Evolutionary conservation across 2,888 invertebrate genomes (phyloP).

Genomic region (Leistus spinibarbis): DNA sequence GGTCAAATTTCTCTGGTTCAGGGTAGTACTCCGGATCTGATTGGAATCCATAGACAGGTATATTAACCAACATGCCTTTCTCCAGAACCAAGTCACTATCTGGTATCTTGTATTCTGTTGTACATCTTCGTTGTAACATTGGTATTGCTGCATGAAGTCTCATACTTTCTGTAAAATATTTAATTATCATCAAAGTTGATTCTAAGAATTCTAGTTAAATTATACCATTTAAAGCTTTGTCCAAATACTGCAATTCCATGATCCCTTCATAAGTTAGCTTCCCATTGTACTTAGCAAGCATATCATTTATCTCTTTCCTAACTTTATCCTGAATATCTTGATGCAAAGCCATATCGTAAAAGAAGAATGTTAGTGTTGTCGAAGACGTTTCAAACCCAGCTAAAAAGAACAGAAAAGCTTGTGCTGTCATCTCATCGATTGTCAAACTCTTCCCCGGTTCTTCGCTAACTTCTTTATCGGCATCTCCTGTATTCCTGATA

Average conservation of each 20-base stretch:
- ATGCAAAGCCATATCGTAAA: constrained; percentile 12
- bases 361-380: constrained; percentile 18
- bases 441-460: not conserved
- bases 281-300: constrained; percentile 12
- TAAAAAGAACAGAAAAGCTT: constrained; percentile 14
- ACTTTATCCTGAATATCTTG: constrained; percentile 22
- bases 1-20: constrained; percentile 56
- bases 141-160: constrained; percentile 57
- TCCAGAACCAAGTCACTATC: constrained; percentile 48
- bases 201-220: not conserved
- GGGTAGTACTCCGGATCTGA: constrained; percentile 56
- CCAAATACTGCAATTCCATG: constrained; percentile 23
- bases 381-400: constrained; percentile 26
- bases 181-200: not conserved
- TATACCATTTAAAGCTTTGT: constrained; percentile 14
- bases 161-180: constrained; percentile 54
- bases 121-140: constrained; percentile 51
- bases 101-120: constrained; percentile 51
- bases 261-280: constrained; percentile 37
- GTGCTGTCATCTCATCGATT: constrained; percentile 14
- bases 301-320: constrained; percentile 19
- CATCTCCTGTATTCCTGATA: constrained; percentile 40
- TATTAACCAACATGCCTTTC: constrained; percentile 50
- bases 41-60: constrained; percentile 55
- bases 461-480: not conserved